A percentile compares a stretch with the other conserved stretches of the same genome.
These are phyloP conservation scores for Cossypha dichroa DNA, from an alignment of 2,797 vertebrate species.

Conservation along the genomic window DNA sequence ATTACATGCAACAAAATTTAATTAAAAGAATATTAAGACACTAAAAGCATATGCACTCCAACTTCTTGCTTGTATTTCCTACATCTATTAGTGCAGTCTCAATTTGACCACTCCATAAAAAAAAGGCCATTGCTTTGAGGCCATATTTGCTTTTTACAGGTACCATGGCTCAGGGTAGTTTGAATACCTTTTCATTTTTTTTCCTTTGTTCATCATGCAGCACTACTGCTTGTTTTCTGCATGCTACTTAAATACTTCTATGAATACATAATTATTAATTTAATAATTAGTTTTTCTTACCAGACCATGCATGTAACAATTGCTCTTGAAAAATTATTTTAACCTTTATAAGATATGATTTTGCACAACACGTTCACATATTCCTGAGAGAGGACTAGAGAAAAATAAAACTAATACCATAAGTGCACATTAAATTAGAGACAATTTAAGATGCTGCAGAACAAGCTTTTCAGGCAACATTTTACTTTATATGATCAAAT, in stretches of 20 bases:
- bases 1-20: neutral
- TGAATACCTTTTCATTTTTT: neutral
- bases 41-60: neutral
- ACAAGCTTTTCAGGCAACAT: neutral
- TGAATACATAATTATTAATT: neutral
- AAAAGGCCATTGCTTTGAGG: neutral
- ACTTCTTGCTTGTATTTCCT: neutral
- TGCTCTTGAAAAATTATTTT: neutral
- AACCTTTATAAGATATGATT: neutral
- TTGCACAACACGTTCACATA: neutral
- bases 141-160: neutral
- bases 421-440: neutral
- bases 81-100: neutral
- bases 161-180: neutral
- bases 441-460: neutral
- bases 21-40: neutral
- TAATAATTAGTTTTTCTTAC: neutral
- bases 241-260: neutral
- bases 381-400: neutral
- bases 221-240: neutral
- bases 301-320: neutral
- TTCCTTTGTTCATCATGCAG: neutral
- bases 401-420: neutral
- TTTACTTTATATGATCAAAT: neutral
- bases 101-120: neutral